These are phyloP conservation scores for Aphidoletes aphidimyza DNA, from an alignment of 2,888 invertebrate species.

Conservation along the genomic window DNA sequence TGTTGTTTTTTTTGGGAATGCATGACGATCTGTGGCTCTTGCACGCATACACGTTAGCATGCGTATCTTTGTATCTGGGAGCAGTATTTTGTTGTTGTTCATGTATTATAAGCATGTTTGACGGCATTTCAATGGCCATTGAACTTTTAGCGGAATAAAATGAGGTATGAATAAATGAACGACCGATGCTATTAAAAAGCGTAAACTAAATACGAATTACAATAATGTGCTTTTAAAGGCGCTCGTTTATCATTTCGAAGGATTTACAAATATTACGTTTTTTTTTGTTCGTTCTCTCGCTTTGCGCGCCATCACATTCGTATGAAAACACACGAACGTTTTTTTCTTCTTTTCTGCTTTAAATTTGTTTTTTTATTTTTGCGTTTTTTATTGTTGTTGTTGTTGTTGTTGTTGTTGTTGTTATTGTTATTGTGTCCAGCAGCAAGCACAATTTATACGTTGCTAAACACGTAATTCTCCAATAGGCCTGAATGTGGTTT, in stretches of 20 bases:
- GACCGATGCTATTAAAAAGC: background rate
- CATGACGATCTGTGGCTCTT: background rate
- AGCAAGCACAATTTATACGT: background rate
- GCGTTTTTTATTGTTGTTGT: too few relatives aligned
- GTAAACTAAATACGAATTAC: constrained; percentile 9
- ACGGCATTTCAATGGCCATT: constrained; percentile 53
- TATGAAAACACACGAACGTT: too few relatives aligned
- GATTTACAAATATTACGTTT: constrained; percentile 16
- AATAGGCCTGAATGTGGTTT: background rate
- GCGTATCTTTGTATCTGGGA: background rate
- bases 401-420: too few relatives aligned
- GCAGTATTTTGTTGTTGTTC: background rate
- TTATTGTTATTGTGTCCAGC: too few relatives aligned
- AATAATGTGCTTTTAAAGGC: background rate
- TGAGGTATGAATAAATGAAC: background rate
- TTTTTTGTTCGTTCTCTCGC: background rate
- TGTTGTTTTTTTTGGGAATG: too few relatives aligned
- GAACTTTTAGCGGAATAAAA: constrained; percentile 29
- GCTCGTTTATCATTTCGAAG: constrained; percentile 30
- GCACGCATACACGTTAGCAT: too few relatives aligned
- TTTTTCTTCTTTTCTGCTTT: too few relatives aligned
- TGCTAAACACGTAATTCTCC: constrained; percentile 19
- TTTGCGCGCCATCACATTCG: background rate
- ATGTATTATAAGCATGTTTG: constrained; percentile 1
- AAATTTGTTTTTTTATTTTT: too few relatives aligned